Base-by-base conservation (phyloP, 2,888 invertebrate species). In the Xanthostigma xanthostigma region DNA sequence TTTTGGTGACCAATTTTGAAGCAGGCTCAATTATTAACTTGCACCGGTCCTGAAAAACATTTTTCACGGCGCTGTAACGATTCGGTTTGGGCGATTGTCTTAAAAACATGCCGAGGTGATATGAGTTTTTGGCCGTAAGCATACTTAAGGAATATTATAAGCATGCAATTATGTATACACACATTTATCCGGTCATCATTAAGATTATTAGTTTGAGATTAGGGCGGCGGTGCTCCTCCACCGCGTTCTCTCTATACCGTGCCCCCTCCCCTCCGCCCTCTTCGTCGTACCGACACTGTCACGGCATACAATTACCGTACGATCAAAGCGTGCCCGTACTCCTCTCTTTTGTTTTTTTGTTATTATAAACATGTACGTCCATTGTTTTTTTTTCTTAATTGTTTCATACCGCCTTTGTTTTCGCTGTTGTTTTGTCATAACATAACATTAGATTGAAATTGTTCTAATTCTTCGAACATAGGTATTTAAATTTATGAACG, bases 131-230 rank as follows among this genome's bases (percentile, higher is more conserved):
- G 55, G 63, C 64, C 64, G 58, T 56, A 58, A 62, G 65, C 60
- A 58, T 58, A 61, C 27, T 63, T 64, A 64, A 64, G 60, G 63
- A 62, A 64, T 34, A 33, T 33, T 11, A 12, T 64, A 63, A 61
- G 61, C 61, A 61, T 61, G 61, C 65, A 66, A 65, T 65, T 65
- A 65, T 65, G 64, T 60, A 63, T 62, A 65, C 64, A 66, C 42
- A 43, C 43, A 65, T 65, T 65, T 66, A 66, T 66, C 66, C 64
- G 27, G 62, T 62, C 63, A 65, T 66, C 65, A 66, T 66, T 65
- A 66, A 65, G 66, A 66, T 65, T 66, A 66, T 66, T 65, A 66
- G 36, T 48, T 43, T 48, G 14, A 48, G 37, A 42, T 43, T 48
- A 64, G 64, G 66, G 65, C 64, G 65, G 62, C 57, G 62, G 63